Percentiles rank a stretch among this genome's conserved stretches.
Evolutionary conservation across 1,140 invertebrate species (phyloP).

Genomic region (Pseudoatta argentina): DNA sequence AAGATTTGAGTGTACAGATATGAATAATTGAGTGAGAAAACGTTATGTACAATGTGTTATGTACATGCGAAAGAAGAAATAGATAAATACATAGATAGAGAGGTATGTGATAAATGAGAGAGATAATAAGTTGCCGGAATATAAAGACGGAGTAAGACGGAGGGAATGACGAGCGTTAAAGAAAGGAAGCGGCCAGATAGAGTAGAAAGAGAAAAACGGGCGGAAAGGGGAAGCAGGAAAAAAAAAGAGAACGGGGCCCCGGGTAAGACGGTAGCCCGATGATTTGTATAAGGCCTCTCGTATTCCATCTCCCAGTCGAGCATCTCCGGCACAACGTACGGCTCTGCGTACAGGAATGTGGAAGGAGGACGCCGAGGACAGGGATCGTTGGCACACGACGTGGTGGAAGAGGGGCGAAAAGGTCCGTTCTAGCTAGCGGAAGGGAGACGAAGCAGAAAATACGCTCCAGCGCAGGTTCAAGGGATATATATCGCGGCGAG

Average conservation of each 20-base stretch:
- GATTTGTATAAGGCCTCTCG: slow-evolving; percentile 84
- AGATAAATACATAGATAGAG: background rate
- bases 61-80: slow-evolving; percentile 8
- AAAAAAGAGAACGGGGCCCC: slow-evolving; percentile 72
- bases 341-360: slow-evolving; percentile 72
- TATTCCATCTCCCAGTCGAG: slow-evolving; percentile 80
- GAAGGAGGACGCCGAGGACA: slow-evolving; percentile 72
- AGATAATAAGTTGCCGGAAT: slow-evolving; percentile 62
- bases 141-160: slow-evolving; percentile 12
- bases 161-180: slow-evolving; percentile 39
- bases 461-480: slow-evolving; percentile 67
- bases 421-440: slow-evolving; percentile 67
- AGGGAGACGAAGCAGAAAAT: slow-evolving; percentile 63
- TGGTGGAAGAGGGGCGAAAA: slow-evolving; percentile 63
- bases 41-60: background rate
- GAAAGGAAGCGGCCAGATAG: slow-evolving; percentile 44
- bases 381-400: slow-evolving; percentile 76
- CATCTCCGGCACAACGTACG: slow-evolving; percentile 62
- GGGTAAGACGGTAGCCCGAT: slow-evolving; percentile 84
- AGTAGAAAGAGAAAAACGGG: slow-evolving; percentile 37
- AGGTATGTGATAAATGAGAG: slow-evolving; percentile 67
- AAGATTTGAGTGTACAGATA: background rate
- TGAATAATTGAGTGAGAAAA: background rate
- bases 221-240: slow-evolving; percentile 55
- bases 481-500: slow-evolving; percentile 68